Evolutionary conservation across 2,797 vertebrate species (phyloP), one percentile per base, ranked within the genome.

Genomic region (Mus minutoides): DNA sequence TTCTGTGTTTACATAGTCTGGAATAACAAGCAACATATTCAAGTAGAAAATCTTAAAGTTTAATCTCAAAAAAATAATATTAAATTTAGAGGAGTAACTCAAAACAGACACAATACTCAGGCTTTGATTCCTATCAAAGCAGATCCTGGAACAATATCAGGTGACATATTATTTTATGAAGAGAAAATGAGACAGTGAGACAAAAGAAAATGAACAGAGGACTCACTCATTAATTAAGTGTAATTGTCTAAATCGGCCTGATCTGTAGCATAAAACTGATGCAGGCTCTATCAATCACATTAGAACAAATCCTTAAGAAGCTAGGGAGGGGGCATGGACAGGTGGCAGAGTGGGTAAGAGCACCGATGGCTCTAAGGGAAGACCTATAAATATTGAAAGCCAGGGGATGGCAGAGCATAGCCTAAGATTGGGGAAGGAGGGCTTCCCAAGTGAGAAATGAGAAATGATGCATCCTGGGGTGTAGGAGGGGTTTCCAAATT

Each of bases 271-370:
- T 24, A 11, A 79, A 71, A 3, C 24, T 84, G 46, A 67, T 83
- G 2, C 11, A 40, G 90, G 60, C 4, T 34, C 0, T 31, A 12
- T 88, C 67, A 69, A 1, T 11, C 29, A 67, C 6, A 58, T 49
- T 4, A 71, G 17, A 62, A 88, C 31, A 58, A 75, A 82, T 13
- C 11, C 14, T 79, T 80, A 92, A n/a, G 49, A 71, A 88, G 10
- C 8, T 54, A 2, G 29, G 1, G 24, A 88, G 22, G 6, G 1
- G 71, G 6, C 3, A 1, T 54, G 14, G n/a, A 40, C 13, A 26
- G 54, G 40, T 17, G 56, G 3, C 22, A 82, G 40, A 17, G 14
- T 82, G 22, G 3, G 21, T 40, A 82, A 58, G n/a, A 26, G 12
- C 16, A 24, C 0, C 54, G 16, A 14, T 17, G 2, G 2, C 22